phyloP scores from a whole-genome alignment of 2,888 invertebrate species.

The Lasioglossum villosulum region DNA sequence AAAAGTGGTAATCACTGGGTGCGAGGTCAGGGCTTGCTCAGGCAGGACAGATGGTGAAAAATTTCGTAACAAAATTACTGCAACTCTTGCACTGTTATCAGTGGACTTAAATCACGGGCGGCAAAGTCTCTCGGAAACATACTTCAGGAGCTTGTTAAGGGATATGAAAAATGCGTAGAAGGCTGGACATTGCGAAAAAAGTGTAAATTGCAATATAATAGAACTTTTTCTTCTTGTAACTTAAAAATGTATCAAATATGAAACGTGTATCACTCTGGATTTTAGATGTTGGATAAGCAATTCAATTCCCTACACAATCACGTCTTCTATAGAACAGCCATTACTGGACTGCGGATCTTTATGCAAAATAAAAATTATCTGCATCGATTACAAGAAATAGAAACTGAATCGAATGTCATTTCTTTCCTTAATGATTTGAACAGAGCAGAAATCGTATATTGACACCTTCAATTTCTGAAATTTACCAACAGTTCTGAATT shows the following conservation, averaged over 20 bases:
- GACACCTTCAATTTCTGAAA: no score
- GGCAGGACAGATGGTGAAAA: neutral
- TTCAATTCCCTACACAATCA: neutral
- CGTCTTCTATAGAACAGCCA: neutral
- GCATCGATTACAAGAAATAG: no score
- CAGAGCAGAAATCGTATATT: no score
- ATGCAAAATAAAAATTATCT: no score
- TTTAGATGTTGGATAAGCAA: neutral
- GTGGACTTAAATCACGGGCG: neutral
- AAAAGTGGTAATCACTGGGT: constrained; percentile 1
- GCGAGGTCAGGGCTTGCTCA: neutral
- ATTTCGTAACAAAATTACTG: neutral
- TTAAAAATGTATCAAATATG: neutral
- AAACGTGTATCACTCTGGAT: neutral
- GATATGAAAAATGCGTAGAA: neutral
- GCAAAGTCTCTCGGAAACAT: neutral
- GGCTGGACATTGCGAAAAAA: neutral
- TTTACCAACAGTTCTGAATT: no score
- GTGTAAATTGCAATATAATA: neutral
- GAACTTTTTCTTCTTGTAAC: neutral
- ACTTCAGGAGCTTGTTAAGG: neutral
- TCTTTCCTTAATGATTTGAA: no score
- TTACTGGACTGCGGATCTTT: neutral
- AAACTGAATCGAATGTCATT: no score
- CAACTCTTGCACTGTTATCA: constrained; percentile 1